Conservation (phyloP, 2,113 vertebrate species). For the Vombatus ursinus region DNA sequence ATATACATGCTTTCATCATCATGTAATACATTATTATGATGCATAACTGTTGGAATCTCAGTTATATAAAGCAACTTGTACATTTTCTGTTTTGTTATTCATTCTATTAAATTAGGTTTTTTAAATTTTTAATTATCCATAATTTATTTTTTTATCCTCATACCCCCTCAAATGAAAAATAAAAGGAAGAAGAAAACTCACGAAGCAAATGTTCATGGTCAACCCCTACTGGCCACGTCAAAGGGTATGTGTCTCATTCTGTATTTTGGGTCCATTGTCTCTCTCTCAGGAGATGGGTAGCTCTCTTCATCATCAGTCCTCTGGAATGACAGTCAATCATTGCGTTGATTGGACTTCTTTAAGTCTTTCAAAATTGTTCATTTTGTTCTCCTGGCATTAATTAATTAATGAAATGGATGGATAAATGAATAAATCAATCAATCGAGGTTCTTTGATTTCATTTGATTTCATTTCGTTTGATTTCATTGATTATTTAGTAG, state of each 20-base stretch:
- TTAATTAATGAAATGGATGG: too few species aligned
- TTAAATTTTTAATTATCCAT: neutral
- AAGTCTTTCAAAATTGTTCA: neutral
- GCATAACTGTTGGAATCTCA: neutral
- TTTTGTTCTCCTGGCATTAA: neutral
- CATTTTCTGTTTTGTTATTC: neutral
- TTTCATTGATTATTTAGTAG: neutral
- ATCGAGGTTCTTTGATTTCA: neutral
- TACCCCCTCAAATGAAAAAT: neutral
- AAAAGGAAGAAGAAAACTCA: neutral
- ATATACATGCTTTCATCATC: neutral
- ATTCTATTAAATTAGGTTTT: neutral
- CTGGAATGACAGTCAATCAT: neutral
- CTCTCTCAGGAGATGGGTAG: neutral
- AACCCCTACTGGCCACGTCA: neutral
- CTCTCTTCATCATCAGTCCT: neutral
- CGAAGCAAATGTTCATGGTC: neutral
- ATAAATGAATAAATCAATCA: neutral
- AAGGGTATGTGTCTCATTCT: neutral
- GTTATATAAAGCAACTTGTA: neutral
- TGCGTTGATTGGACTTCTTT: neutral
- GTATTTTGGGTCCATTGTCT: neutral
- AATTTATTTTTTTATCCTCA: neutral
- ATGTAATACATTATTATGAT: neutral
- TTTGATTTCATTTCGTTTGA: neutral